Evolutionary conservation across 2,888 invertebrate genomes (phyloP).

Genomic region (Nemotelus nigrinus): DNA sequence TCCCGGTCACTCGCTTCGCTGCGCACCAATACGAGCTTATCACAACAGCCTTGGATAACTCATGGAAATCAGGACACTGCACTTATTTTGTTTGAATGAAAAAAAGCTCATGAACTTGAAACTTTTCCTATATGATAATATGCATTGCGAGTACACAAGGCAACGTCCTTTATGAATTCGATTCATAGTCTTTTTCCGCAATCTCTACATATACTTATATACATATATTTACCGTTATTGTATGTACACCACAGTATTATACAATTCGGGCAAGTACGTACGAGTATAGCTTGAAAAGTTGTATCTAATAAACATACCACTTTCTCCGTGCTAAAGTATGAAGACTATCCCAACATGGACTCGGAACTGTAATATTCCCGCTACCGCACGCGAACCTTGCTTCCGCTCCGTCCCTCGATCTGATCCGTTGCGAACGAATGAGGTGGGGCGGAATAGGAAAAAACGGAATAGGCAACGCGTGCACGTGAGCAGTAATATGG

Average conservation of each 20-base stretch:
- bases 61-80: conserved; percentile 37
- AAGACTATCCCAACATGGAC: conserved; percentile 47
- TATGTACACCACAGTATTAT: conserved; percentile 5
- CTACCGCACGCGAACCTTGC: conserved; percentile 11
- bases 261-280: not conserved
- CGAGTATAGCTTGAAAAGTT: conserved; percentile 34
- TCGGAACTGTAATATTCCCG: conserved; percentile 27
- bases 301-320: conserved; percentile 48
- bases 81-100: conserved; percentile 36
- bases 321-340: conserved; percentile 42
- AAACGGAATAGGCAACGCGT: conserved; percentile 29
- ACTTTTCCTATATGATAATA: conserved; percentile 38
- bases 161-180: conserved; percentile 41
- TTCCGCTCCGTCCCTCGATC: not conserved
- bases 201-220: conserved; percentile 24
- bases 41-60: not conserved
- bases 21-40: no score
- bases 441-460: conserved; percentile 27
- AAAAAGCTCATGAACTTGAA: conserved; percentile 44
- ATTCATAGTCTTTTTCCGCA: conserved; percentile 37
- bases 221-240: conserved; percentile 29
- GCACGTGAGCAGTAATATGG: conserved; percentile 44
- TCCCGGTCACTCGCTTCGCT: conserved; percentile 21
- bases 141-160: conserved; percentile 30
- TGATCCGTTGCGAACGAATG: not conserved